Base-by-base conservation (phyloP, 2,888 invertebrate species). In the Xestia rhomboidea region DNA sequence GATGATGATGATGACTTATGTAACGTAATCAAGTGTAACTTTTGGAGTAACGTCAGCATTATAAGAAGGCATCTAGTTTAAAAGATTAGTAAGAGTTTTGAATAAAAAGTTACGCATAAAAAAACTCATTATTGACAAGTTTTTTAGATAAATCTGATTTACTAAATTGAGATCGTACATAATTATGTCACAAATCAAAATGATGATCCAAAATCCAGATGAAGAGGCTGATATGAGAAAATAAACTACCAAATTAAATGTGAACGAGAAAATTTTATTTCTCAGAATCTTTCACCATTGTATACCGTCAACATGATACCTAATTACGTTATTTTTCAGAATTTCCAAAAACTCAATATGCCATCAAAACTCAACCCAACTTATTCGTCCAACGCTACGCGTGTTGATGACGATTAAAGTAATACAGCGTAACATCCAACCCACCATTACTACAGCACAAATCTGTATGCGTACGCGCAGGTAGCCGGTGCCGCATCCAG, bases 11-110 rank as follows among this genome's bases (percentile, higher is more conserved):
- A 94, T 95, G 95, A 95, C 93, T 95, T 95, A 95, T 94, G 94
- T 95, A 93, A 95, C 92, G 95, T 93, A 95, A 95, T 95, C 95
- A 95, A 94, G 94, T 94, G 93, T 94, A 94, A 93, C 94, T 93
- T 94, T 94, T 94, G 93, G 24, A 49, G 92, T 93, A 95, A 76
- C 51, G 93, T 82, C 82, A 87, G 89, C 88, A 93, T 84, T 89
- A 82, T 44, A 88, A 76, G 11, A 68, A 68, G 13, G 5, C 44
- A 72, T 49, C 15, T 27, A 30, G 15, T 34, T 63, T 2, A 30
- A 51, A 44, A 51, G 10, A 34, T 44, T 30, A 27, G 10, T 13
- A 6, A 44, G 0, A 38, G 30, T 49, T 21, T 18, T 18, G 5
- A 15, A n/a, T 30, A 30, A 1, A 44, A 44, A 6, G 30, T 30